Evolutionary conservation across 2,113 vertebrate genomes (phyloP).

Genomic region (Callopanchax toddi): DNA sequence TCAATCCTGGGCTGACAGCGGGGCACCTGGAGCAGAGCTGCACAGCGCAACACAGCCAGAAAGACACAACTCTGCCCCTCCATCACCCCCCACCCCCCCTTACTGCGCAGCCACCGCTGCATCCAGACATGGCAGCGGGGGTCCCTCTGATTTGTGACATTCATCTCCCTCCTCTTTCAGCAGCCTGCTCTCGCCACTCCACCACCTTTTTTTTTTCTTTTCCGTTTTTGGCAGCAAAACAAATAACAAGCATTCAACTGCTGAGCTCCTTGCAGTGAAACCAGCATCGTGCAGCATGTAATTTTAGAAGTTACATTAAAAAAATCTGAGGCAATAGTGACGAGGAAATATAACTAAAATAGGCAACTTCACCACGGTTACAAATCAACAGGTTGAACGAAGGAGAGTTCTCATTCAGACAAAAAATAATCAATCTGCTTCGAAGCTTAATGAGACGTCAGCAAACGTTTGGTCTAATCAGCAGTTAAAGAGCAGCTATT

Average conservation of each 20-base stretch:
- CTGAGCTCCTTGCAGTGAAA: slow-evolving; percentile 58
- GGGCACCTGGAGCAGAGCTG: slow-evolving; percentile 44
- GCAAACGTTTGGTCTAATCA: slow-evolving; percentile 6
- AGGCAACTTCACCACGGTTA: slow-evolving; percentile 42
- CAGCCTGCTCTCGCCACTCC: slow-evolving; percentile 13
- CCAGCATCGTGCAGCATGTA: slow-evolving; percentile 46
- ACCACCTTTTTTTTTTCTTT: slow-evolving; percentile 1
- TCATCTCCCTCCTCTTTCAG: slow-evolving; percentile 30
- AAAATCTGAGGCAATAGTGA: neutral
- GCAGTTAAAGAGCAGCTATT: slow-evolving; percentile 19
- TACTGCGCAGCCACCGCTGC: slow-evolving; percentile 50
- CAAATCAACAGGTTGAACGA: slow-evolving; percentile 65
- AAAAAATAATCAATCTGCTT: too few relatives aligned
- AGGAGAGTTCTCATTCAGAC: neutral
- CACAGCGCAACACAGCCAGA: slow-evolving; percentile 47
- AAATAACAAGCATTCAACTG: slow-evolving; percentile 64
- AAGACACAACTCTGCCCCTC: slow-evolving; percentile 39
- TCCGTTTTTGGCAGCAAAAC: slow-evolving; percentile 34
- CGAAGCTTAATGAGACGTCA: neutral
- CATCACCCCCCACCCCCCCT: slow-evolving; percentile 10
- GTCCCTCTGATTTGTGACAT: slow-evolving; percentile 61
- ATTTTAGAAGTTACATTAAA: slow-evolving; percentile 25
- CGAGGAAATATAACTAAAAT: slow-evolving; percentile 44
- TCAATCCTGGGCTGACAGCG: slow-evolving; percentile 59
- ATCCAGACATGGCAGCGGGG: slow-evolving; percentile 61